Base-by-base conservation (phyloP, 2,113 vertebrate species). In the Telmatochromis sp. region DNA sequence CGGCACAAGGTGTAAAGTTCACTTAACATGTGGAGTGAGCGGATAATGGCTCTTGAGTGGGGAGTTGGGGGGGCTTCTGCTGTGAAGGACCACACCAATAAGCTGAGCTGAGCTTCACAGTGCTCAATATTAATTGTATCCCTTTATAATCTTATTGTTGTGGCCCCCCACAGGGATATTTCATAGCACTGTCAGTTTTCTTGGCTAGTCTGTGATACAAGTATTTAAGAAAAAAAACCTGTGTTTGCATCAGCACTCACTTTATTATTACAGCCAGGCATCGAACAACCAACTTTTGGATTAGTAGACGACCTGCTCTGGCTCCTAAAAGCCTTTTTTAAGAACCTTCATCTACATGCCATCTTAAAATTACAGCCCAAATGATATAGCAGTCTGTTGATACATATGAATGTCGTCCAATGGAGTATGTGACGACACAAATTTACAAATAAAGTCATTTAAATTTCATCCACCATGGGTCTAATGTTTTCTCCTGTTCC, bases 201-300 rank as follows among this genome's bases (percentile, higher is more conserved):
- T 68, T 68, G 63, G 35, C 35, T 40, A 0, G n/a, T 40, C 12
- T 68, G 63, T 68, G 63, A 23, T 40, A 40, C 12, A 68, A 68
- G 63, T 23, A 23, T 75, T 7, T 17, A 75, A 47, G 21, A 23
- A 45, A 40, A 37, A 40, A 9, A 0, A 1, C 1, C 14, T 6
- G 8, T 17, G 26, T 19, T 19, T 63, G 9, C 28, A 63, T 63
- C 28, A 35, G 28, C 15, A 63, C 58, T 63, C 58, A 11, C 15
- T 63, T 63, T 0, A 1, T 63, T 63, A 19, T 63, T 63, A 33
- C 58, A 31, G 57, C 8, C 57, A 58, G 26, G 57, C 26, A 60
- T 60, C 8, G 0, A 60, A 31, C 14, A 17, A 60, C 8, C 26
- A 60, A 60, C 26, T 31, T 31, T 60, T 60, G 0, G 2, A 60